These are phyloP conservation scores for Fregata magnificens DNA, from an alignment of 2,113 vertebrate species.

Conservation along the genomic window DNA sequence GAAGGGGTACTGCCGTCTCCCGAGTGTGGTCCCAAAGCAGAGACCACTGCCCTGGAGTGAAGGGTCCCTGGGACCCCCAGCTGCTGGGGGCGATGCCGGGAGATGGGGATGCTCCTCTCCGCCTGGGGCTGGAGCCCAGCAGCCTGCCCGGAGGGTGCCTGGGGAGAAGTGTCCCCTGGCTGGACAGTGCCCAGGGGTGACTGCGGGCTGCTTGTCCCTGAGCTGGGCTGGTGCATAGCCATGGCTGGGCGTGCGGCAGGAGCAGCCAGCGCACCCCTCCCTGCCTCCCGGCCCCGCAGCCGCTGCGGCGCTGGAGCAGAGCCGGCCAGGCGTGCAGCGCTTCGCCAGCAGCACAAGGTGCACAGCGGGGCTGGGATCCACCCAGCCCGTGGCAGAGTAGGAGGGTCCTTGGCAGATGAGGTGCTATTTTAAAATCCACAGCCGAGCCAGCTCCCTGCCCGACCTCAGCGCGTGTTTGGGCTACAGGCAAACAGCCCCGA, in stretches of 20 bases:
- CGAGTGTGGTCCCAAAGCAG: background rate
- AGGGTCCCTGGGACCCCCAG: background rate
- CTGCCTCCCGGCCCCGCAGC: background rate
- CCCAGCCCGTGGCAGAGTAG: constrained; percentile 1
- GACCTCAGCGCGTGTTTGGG: background rate
- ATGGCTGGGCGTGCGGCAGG: background rate
- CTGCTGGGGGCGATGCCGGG: background rate
- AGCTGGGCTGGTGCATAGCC: background rate
- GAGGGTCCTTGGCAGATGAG: constrained; percentile 24
- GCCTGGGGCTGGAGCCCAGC: background rate
- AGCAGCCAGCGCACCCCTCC: background rate
- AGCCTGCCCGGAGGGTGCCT: background rate
- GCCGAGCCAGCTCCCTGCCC: background rate
- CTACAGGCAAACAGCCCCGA: background rate
- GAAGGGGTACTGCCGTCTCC: background rate
- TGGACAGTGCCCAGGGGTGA: background rate
- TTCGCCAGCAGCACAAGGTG: background rate
- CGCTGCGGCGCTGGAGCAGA: background rate
- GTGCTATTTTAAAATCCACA: background rate
- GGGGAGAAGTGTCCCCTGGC: background rate
- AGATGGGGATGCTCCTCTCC: background rate
- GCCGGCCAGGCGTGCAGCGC: background rate
- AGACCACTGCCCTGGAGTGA: background rate
- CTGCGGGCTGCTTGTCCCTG: background rate
- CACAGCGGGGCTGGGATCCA: background rate